phyloP scores from a whole-genome alignment of 2,888 invertebrate genomes.

The Octonoba sinensis region DNA sequence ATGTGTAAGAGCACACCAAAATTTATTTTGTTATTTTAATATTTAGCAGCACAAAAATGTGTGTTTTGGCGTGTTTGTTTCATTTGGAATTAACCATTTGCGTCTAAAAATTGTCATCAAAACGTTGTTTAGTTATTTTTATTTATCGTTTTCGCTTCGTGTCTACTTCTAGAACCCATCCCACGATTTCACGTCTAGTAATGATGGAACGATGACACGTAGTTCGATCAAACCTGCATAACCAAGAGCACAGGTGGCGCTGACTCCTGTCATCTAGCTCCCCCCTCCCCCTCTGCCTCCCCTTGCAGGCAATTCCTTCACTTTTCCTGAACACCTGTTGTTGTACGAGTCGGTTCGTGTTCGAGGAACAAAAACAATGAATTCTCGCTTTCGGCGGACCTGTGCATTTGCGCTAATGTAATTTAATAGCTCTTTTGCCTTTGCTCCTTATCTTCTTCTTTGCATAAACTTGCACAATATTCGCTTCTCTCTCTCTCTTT shows the following conservation, averaged over 20 bases:
- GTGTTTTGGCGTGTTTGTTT: too few species aligned
- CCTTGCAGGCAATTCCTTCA: too few species aligned
- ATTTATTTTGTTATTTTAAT: too few species aligned
- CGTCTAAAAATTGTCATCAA: too few species aligned
- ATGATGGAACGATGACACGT: conserved; percentile 51
- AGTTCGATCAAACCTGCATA: conserved; percentile 4
- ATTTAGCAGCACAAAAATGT: too few species aligned
- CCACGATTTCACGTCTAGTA: not conserved
- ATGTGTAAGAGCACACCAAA: too few species aligned
- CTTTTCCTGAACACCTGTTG: conserved; percentile 45
- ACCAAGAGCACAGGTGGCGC: conserved; percentile 33
- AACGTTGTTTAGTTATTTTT: too few species aligned
- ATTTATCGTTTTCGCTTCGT: too few species aligned
- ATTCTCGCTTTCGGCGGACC: conserved; percentile 22
- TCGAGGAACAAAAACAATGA: conserved; percentile 28
- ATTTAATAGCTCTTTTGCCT: conserved; percentile 14
- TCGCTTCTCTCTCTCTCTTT: not conserved
- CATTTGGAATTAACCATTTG: too few species aligned
- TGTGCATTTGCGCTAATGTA: conserved; percentile 27
- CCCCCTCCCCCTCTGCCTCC: not conserved
- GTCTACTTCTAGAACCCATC: too few species aligned
- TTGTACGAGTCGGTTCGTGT: conserved; percentile 29
- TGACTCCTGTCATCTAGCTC: not conserved
- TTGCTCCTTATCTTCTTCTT: not conserved
- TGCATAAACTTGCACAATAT: not conserved